Base-by-base conservation (phyloP, 2,797 vertebrate genomes). In the Eidolon dupreanum region DNA sequence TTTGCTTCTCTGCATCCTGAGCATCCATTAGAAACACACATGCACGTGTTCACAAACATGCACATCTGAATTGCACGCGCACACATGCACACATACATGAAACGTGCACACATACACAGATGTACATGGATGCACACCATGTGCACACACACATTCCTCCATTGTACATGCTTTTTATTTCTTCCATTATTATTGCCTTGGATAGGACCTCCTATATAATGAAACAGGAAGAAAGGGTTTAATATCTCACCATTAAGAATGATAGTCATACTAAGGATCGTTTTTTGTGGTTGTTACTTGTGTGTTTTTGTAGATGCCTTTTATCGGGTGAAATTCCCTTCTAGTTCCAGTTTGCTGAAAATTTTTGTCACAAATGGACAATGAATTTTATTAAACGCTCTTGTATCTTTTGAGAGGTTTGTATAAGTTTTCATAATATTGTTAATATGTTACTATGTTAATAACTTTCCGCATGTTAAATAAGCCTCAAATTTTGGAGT, bases 41-140 rank as follows among this genome's bases (percentile, higher is more conserved):
- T 1, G 1, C 68, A 46, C 0, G 4, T 26, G 10, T 5, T 55
- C 1, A 20, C 28, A 12, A 0, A 0, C n/a, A 11, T 10, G 26
- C 13, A 31, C 20, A 20, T 0, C 28, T 9, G 11, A 26, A 73
- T 31, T 46, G 22, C 22, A 31, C 2, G 22, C 26, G 51, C 15
- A 8, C 33, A 49, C 13, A 36, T 13, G 13, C 20, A 26, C 17
- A 36, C 17, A 24, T 33, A 43, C 7, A 10, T 83, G 31, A 49
- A 83, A 49, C 11, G 5, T 33, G 3, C 5, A 17, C 38, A 19
- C 59, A 70, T n/a, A 11, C 12, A 26, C 6, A 9, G 5, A 49
- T 8, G 2, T 28, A 13, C 15, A 28, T 13, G 57, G 20, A n/a
- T 49, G 28, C 68, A 70, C 22, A 65, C 38, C 33, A 41, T 19